phyloP scores from a whole-genome alignment of 2,113 vertebrate species.

The Neodon shergylaensis region DNA sequence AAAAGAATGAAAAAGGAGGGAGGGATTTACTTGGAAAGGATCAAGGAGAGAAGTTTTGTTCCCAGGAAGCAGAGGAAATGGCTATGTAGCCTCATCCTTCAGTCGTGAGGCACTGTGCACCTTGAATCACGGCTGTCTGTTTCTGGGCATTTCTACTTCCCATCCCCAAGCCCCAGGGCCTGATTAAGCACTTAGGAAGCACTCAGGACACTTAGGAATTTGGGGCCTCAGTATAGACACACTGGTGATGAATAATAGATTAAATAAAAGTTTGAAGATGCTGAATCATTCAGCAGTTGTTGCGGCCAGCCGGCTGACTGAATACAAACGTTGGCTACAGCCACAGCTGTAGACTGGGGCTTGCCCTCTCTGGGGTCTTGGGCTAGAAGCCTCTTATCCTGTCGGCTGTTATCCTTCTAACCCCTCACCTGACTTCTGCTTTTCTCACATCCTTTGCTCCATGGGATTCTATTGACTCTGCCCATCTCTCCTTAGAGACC shows the following conservation, averaged over 20 bases:
- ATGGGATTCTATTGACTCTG: not conserved
- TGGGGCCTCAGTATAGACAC: not conserved
- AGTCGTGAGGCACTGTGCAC: not conserved
- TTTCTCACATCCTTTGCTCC: accelerated
- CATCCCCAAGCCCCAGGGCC: not conserved
- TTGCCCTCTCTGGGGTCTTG: not conserved
- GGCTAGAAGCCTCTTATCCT: not conserved
- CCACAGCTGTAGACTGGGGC: not conserved
- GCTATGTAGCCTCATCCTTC: accelerated
- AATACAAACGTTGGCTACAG: not conserved
- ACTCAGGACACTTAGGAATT: constrained; percentile 47
- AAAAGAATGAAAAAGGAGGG: not conserved
- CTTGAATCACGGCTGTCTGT: not conserved
- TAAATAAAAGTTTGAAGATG: constrained; percentile 50
- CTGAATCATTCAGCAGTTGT: constrained; percentile 48
- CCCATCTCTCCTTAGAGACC: not conserved
- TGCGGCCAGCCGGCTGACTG: not conserved
- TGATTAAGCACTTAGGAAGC: constrained; percentile 41
- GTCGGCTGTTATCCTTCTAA: not conserved
- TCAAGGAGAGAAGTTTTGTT: not conserved
- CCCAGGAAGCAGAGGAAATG: not conserved
- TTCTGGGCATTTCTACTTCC: not conserved
- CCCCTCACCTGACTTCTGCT: not conserved
- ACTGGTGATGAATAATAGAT: constrained; percentile 58
- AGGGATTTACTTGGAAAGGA: not conserved